phyloP scores from a whole-genome alignment of 2,888 invertebrate species.

The Rhingia rostrata region DNA sequence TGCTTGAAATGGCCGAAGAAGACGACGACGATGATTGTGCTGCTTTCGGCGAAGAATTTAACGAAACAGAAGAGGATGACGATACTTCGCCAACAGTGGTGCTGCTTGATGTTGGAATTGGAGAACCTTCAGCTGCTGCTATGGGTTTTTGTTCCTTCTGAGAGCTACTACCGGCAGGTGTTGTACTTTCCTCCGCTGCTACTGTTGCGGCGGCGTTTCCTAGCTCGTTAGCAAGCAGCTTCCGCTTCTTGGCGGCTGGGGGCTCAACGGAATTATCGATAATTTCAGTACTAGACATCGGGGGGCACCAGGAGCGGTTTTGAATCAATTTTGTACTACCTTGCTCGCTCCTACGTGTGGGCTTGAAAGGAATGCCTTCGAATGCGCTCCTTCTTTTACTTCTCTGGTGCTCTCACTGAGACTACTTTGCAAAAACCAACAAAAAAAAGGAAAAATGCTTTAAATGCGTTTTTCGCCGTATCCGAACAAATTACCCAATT shows the following conservation, averaged over 20 bases:
- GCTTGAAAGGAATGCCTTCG: conserved; percentile 3
- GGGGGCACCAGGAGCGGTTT: conserved; percentile 79
- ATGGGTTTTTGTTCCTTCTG: conserved; percentile 45
- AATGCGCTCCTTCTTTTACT: conserved; percentile 27
- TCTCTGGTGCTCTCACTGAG: background rate
- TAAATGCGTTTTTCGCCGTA: conserved; percentile 30
- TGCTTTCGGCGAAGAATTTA: conserved; percentile 69
- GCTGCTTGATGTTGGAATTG: conserved; percentile 77
- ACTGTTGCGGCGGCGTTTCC: conserved; percentile 73
- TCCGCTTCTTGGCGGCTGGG: conserved; percentile 95
- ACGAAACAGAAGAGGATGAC: conserved; percentile 72
- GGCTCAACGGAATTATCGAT: conserved; percentile 95
- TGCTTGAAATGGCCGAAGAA: conserved; percentile 73
- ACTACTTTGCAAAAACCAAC: conserved; percentile 4
- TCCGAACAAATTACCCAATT: conserved; percentile 15
- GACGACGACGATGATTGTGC: conserved; percentile 63
- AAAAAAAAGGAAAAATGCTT: conserved; percentile 32
- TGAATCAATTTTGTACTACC: conserved; percentile 72
- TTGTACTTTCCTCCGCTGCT: conserved; percentile 71
- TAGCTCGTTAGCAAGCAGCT: conserved; percentile 83
- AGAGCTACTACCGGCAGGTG: conserved; percentile 78
- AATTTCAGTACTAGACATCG: conserved; percentile 97
- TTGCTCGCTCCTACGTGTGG: conserved; percentile 65
- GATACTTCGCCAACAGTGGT: conserved; percentile 70
- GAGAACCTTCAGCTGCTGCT: conserved; percentile 32